Base-by-base conservation (phyloP, 2,797 vertebrate genomes). In the Sebastes trivittatus region DNA sequence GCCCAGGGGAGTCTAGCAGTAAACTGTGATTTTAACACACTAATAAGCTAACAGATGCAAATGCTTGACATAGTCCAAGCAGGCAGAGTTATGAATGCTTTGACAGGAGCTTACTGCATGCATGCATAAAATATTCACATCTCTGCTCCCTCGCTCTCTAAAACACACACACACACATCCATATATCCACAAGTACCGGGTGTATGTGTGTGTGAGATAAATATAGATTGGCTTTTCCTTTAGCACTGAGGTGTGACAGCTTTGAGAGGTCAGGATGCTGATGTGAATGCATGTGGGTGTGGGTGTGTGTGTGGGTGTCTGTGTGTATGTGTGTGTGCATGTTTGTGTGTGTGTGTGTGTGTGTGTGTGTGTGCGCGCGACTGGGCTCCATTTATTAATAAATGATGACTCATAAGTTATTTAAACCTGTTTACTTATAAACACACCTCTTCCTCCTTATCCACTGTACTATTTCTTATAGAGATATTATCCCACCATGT, bases 391-490 rank as follows among this genome's bases (percentile, higher is more conserved):
- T 84, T 78, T 75, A 91, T 91, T 78, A 92, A 94, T 93, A 91
- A 91, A 87, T 88, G 6, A 94, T 92, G 88, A 90, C 78, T 93
- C 90, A 92, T 93, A 79, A 87, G 65, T 94, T 90, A 93, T 94
- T 93, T 70, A 94, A 77, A 82, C 61, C 82, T 87, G 86, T 92
- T 89, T 92, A 91, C 87, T 82, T 79, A 88, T 80, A 87, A 93
- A 88, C 88, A 86, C 75, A 42, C 30, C 38, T 58, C 66, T 77
- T 69, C 42, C 77, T 82, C 78, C 62, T 75, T 74, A 75, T 81
- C 38, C 2, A n/a, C 60, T 58, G 67, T 36, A 36, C 30, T 46
- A 20, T 72, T 54, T 82, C 71, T 66, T 27, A 34, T 23, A 78
- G 61, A 23, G 56, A 66, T 22, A 65, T 11, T 42, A 42, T 20